Base-by-base conservation (phyloP, 2,797 vertebrate genomes). In the Coregonus sp. region DNA sequence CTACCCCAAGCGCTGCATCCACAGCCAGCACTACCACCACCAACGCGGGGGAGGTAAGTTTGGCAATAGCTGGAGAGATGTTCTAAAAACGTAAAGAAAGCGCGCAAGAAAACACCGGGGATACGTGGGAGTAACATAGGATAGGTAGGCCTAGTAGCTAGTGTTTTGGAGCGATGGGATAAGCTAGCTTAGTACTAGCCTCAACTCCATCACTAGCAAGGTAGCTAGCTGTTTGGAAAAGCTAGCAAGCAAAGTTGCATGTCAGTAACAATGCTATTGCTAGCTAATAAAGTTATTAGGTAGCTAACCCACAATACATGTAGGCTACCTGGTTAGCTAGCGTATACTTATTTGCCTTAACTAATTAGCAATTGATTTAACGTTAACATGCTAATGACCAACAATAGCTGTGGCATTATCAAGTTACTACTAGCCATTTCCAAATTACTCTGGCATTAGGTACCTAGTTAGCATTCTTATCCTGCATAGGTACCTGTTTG, bases 1-100 rank as follows among this genome's bases (percentile, higher is more conserved):
- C 97, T 88, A 98, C 97, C 75, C 97, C 97, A 80, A 98, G 97
- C 88, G 96, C 96, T 78, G 95, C 97, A 63, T 98, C 97, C 87
- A 95, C 95, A 50, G 95, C 96, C 93, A 98, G 97, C 95, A 97
- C 95, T 83, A 80, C 85, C 71, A 93, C 93, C 67, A 95, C 93
- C 16, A 87, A 91, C 1, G 92, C 91, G 37, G 97, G 96, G 91
- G 97, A 98, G 97, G 97, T 98, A 83, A 96, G 96, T 31, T 91
- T 59, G 47, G 72, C 59, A 6, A 51, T 0, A 20, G 25, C 33
- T 6, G 74, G 6, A 16, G 5, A 71, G 59, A 50, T 59, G 70
- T 74, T 66, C 47, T 33, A 25, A 20, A 63, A 63, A 63, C 20
- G 59, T 20, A 5, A n/a, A 59, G n/a, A 51, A 80, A 25, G 72